These are phyloP conservation scores for Eurypyga helias DNA, from an alignment of 2,113 vertebrate species.

Conservation along the genomic window DNA sequence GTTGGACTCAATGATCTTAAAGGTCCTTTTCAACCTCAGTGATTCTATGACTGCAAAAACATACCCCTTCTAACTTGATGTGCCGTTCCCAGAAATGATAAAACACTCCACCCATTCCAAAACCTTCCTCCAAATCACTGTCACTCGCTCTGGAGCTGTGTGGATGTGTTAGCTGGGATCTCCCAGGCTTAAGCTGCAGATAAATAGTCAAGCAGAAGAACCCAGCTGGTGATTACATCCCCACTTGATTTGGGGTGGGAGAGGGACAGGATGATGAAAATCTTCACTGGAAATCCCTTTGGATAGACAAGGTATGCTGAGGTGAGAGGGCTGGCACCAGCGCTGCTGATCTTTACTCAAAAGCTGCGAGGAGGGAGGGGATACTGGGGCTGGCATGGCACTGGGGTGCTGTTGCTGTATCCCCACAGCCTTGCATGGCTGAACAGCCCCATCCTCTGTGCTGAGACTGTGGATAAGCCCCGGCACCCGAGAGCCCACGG, in stretches of 20 bases:
- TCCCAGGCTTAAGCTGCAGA: neutral
- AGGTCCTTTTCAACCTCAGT: neutral
- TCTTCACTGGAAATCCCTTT: neutral
- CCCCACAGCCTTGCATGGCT: neutral
- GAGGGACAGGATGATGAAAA: neutral
- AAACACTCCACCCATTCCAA: rapidly evolving
- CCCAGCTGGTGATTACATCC: neutral
- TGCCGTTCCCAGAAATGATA: neutral
- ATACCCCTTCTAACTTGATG: neutral
- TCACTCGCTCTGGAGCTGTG: neutral
- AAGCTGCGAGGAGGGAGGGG: neutral
- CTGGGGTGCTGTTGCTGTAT: neutral
- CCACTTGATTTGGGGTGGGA: neutral
- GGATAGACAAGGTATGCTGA: rapidly evolving
- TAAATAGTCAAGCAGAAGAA: neutral
- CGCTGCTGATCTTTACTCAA: neutral
- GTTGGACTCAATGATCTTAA: neutral
- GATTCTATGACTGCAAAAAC: neutral
- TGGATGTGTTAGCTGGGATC: neutral
- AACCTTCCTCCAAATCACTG: neutral
- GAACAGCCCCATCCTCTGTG: neutral
- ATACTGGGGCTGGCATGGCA: too few relatives aligned
- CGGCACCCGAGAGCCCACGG: rapidly evolving
- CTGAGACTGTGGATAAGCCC: neutral
- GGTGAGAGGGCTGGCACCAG: neutral